Evolutionary conservation across 2,888 invertebrate species (phyloP), one percentile per base, ranked within the genome.

Genomic region (Sarcophaga subvicina): DNA sequence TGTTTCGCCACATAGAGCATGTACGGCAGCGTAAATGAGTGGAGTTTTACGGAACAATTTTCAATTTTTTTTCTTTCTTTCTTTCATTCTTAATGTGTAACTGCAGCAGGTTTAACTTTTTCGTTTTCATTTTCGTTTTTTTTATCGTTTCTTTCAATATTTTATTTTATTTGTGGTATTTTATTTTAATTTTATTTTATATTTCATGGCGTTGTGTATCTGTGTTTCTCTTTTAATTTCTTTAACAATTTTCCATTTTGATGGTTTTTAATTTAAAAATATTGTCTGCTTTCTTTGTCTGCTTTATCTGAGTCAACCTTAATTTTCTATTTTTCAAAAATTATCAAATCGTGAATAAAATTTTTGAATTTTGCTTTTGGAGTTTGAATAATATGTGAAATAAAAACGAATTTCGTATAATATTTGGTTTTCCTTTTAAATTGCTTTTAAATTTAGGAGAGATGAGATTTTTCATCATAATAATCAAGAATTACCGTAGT

Each of bases 1-100:
- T 88, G 88, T 87, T 88, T 85, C 87, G 88, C 86, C 86, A 85
- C 88, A 88, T 81, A 80, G 77, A 83, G 80, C 83, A 87, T 80
- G 85, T 86, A 88, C 67, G 27, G 85, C 88, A 89, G 88, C 89
- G 88, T 86, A 81, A 88, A 88, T 81, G 76, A 75, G 73, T 84
- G 25, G 45, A 79, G 81, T 83, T 37, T 85, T 62, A 62, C 49
- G 22, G n/a, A 71, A 49, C n/a, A 72, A 60, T 70, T 76, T 75
- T 17, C 0, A 2, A 6, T 6, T n/a, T 67, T 37, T 37, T 37
- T 37, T 37, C 6, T 37, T 54, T 54, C 14, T 54, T 54, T 54
- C 45, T 27, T 69, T 78, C 49, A 47, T 54, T 54, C 47, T 63
- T 45, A 73, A 66, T 80, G 37, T 80, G 63, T 49, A 70, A 78